Evolutionary conservation across 2,113 vertebrate species (phyloP), one percentile per base, ranked within the genome.

Genomic region (Hymenochirus boettgeri): DNA sequence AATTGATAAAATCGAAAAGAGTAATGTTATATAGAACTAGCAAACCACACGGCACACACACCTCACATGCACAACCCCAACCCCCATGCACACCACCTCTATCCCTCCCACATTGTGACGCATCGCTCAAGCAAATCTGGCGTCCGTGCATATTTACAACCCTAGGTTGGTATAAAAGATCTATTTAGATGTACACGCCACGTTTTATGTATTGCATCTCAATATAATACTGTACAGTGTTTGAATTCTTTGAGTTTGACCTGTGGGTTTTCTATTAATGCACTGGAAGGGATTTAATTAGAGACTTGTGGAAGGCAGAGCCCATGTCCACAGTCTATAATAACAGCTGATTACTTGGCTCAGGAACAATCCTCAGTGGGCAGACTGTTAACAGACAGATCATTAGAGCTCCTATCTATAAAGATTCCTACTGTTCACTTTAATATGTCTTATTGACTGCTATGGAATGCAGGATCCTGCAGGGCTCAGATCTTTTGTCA

Each of bases 301-400:
- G 1, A 26, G 24, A 26, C 2, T 26, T 15, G 12, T 55, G 52
- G 4, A 55, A 29, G 25, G 25, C 52, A 3, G 15, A 55, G 31
- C 31, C n/a, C 13, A 55, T 19, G 52, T 55, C 52, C 24, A 31
- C 52, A 55, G 25, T 10, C 52, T 29, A 21, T 24, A 58, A 58
- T 58, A 35, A 51, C 64, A 42, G 52, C 45, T 42, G 64, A 57
- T 25, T 26, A 19, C 21, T 22, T 47, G 52, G 62, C 62, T 23
- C 27, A 33, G 15, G 53, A 65, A 65, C 17, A 24, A 45, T 26
- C 42, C 62, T 51, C 35, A 52, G 18, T 51, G 18, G n/a, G 55
- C 12, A 59, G 47, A 29, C 31, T 67, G 55, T 42, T 42, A 67
- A 67, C 47, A 59, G 55, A 67, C 25, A 59, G 26, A n/a, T 67